A percentile compares a stretch with the other conserved stretches of the same genome.
These are phyloP conservation scores for Protobothrops flavoviridis DNA, from an alignment of 2,113 vertebrate genomes.

Conservation along the genomic window DNA sequence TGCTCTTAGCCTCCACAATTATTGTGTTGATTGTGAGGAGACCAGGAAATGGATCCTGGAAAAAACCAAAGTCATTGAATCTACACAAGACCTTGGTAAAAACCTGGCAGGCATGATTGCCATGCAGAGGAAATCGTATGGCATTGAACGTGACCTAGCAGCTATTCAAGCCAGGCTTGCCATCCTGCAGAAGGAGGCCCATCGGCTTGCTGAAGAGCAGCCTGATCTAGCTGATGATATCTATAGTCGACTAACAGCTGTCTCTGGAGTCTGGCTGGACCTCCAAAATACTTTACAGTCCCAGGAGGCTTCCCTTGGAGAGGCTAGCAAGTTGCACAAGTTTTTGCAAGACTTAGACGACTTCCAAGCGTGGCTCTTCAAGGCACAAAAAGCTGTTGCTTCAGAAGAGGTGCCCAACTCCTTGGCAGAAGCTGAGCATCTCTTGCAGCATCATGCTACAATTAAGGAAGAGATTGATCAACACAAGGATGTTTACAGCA, in stretches of 20 bases:
- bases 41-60: slow-evolving; percentile 86
- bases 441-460: slow-evolving; percentile 77
- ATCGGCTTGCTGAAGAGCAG: slow-evolving; percentile 75
- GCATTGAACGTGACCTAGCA: slow-evolving; percentile 86
- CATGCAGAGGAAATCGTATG: slow-evolving; percentile 91
- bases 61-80: slow-evolving; percentile 85
- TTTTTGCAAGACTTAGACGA: slow-evolving; percentile 93
- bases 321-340: slow-evolving; percentile 91
- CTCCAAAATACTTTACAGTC: slow-evolving; percentile 79
- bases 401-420: slow-evolving; percentile 83
- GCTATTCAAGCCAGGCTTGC: slow-evolving; percentile 80
- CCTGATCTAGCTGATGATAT: slow-evolving; percentile 79
- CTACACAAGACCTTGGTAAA: slow-evolving; percentile 84
- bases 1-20: slow-evolving; percentile 87
- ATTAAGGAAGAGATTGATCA: slow-evolving; percentile 76
- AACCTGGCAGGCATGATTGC: slow-evolving; percentile 88
- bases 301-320: slow-evolving; percentile 82
- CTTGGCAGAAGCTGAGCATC: slow-evolving; percentile 84
- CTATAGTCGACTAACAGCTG: slow-evolving; percentile 60
- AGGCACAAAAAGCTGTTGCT: slow-evolving; percentile 86
- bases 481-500: slow-evolving; percentile 75
- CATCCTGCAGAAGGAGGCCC: slow-evolving; percentile 76
- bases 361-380: slow-evolving; percentile 92
- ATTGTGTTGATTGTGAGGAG: slow-evolving; percentile 89
- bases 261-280: slow-evolving; percentile 76